Evolutionary conservation across 2,888 invertebrate genomes (phyloP).

Genomic region (Lathronympha strigana): DNA sequence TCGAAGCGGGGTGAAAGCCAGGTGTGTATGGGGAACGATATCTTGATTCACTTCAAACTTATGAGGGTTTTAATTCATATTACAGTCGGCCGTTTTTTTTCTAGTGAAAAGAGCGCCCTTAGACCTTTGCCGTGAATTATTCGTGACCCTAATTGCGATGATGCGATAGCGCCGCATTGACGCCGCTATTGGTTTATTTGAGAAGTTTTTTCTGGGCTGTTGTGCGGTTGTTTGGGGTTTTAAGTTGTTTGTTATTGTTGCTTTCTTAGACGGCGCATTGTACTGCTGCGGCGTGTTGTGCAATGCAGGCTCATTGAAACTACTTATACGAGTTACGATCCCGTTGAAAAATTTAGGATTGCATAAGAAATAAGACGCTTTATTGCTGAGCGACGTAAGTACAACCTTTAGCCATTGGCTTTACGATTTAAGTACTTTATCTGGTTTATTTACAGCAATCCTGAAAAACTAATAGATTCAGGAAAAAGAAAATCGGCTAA

Average conservation of each 20-base stretch:
- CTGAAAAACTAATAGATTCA: too few relatives aligned
- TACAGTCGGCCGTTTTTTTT: constrained; percentile 66
- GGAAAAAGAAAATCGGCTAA: too few relatives aligned
- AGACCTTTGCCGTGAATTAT: constrained; percentile 80
- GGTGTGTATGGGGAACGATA: constrained; percentile 76
- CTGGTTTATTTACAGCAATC: not conserved
- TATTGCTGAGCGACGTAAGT: not conserved
- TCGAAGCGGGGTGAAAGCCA: constrained; percentile 72
- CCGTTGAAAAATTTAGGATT: constrained; percentile 22
- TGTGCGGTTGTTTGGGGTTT: constrained; percentile 59
- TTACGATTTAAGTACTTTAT: not conserved
- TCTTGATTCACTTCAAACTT: constrained; percentile 77
- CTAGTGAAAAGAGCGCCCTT: constrained; percentile 70
- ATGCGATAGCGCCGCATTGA: constrained; percentile 77
- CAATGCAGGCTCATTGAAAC: constrained; percentile 53
- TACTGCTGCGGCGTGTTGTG: constrained; percentile 45
- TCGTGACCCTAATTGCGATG: constrained; percentile 82
- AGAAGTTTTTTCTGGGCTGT: constrained; percentile 57
- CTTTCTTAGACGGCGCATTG: constrained; percentile 54
- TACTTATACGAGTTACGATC: constrained; percentile 8
- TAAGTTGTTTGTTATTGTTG: constrained; percentile 64
- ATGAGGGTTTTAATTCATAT: constrained; percentile 69
- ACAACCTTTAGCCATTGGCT: not conserved
- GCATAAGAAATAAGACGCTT: not conserved
- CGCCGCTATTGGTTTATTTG: constrained; percentile 75